Evolutionary conservation across 2,797 vertebrate species (phyloP).

Genomic region (Kryptopterus vitreolus): DNA sequence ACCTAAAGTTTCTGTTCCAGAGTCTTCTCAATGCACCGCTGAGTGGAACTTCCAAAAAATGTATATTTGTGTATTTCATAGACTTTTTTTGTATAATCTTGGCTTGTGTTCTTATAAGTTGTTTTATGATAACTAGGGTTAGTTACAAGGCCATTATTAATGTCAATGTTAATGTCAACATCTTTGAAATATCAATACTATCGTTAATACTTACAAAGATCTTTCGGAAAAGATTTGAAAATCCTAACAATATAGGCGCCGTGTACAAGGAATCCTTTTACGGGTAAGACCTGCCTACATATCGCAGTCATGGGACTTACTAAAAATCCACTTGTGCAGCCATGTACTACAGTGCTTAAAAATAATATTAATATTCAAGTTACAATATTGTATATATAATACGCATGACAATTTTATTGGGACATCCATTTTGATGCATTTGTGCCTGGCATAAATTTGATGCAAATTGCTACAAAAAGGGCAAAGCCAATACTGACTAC

Average conservation of each 20-base stretch:
- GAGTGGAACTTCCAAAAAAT: background rate
- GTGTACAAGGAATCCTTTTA: background rate
- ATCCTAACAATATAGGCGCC: background rate
- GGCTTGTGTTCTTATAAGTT: background rate
- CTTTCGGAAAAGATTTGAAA: background rate
- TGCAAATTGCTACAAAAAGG: background rate
- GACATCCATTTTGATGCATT: background rate
- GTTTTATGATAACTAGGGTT: background rate
- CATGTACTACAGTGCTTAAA: background rate
- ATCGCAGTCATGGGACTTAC: background rate
- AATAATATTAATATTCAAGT: too few species aligned
- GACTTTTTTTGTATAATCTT: background rate
- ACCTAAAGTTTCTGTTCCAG: slow-evolving; percentile 30
- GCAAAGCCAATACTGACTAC: background rate
- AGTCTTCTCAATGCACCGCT: background rate
- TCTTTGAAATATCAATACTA: background rate
- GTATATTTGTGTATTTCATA: background rate
- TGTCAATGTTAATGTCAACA: too few species aligned
- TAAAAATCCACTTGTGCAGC: too few species aligned
- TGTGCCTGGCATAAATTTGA: background rate
- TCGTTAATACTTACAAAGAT: too few species aligned
- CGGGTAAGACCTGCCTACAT: background rate
- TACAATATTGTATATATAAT: background rate
- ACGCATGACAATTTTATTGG: background rate
- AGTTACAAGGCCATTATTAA: background rate